Conservation (phyloP, 1,140 invertebrate genomes). For the Ectropis grisescens region DNA sequence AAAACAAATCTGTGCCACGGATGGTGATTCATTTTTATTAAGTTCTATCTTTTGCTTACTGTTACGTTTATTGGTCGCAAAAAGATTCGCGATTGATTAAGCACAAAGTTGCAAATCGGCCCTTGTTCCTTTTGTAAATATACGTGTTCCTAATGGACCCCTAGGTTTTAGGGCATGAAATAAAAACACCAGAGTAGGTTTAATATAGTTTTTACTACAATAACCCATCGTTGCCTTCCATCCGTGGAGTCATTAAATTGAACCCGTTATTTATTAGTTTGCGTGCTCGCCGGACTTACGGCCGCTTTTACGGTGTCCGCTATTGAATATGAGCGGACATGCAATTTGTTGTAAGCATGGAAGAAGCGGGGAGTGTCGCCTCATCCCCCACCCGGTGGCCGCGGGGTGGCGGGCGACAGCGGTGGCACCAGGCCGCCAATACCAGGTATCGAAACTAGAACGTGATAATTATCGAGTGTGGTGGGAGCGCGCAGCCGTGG, state of each 20-base stretch:
- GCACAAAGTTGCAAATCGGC: too few species aligned
- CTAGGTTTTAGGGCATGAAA: too few species aligned
- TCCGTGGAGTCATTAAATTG: slow-evolving; percentile 31
- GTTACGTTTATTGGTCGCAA: too few species aligned
- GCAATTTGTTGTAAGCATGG: too few species aligned
- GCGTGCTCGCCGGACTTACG: slow-evolving; percentile 44
- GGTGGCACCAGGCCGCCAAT: slow-evolving; percentile 48
- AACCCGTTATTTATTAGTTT: slow-evolving; percentile 33
- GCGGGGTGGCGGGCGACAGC: slow-evolving; percentile 13
- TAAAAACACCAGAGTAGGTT: too few species aligned
- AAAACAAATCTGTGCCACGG: too few species aligned
- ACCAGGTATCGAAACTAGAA: slow-evolving; percentile 53
- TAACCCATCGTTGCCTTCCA: slow-evolving; percentile 19
- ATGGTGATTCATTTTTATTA: too few species aligned
- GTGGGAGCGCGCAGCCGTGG: slow-evolving; percentile 24
- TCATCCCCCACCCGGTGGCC: slow-evolving; percentile 37
- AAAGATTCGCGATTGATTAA: too few species aligned
- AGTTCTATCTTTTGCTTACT: too few species aligned
- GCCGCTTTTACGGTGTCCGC: slow-evolving; percentile 45
- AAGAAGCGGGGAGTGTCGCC: slow-evolving; percentile 54
- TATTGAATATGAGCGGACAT: slow-evolving; percentile 55
- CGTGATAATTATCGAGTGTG: slow-evolving; percentile 55
- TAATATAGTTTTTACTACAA: slow-evolving; percentile 27
- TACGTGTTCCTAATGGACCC: too few species aligned
- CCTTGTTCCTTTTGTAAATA: too few species aligned